Evolutionary conservation across 2,797 vertebrate species (phyloP).

Genomic region (Thunnus albacares): DNA sequence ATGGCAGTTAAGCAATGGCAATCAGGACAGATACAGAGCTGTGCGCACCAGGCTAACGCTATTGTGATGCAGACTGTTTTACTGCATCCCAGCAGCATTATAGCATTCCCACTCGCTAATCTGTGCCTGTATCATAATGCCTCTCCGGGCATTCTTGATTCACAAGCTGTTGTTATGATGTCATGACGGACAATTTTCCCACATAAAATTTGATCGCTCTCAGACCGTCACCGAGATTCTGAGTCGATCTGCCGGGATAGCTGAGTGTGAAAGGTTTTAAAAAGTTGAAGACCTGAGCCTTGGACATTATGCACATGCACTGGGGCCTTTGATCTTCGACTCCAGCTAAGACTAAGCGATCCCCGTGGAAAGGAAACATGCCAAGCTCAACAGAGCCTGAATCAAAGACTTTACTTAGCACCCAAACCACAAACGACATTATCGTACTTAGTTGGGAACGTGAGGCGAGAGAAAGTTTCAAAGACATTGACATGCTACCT

Average conservation of each 20-base stretch:
- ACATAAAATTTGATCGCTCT: not conserved
- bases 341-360: constrained; percentile 26
- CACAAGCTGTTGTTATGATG: constrained; percentile 10
- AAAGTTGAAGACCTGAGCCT: constrained; percentile 14
- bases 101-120: constrained; percentile 19
- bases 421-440: constrained; percentile 44
- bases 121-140: constrained; percentile 1
- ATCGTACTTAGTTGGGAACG: constrained; percentile 30
- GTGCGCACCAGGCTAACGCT: constrained; percentile 27
- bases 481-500: constrained; percentile 10
- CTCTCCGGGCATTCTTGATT: constrained; percentile 16
- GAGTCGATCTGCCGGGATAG: not conserved
- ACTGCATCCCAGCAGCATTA: constrained; percentile 34
- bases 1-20: constrained; percentile 39
- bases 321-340: constrained; percentile 53
- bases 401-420: constrained; percentile 51
- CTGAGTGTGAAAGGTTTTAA: constrained; percentile 11
- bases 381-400: constrained; percentile 56
- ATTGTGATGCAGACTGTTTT: constrained; percentile 42
- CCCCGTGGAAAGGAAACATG: constrained; percentile 44
- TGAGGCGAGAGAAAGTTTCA: constrained; percentile 11
- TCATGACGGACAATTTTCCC: constrained; percentile 9
- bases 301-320: constrained; percentile 18
- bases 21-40: constrained; percentile 45
- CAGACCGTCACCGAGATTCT: not conserved